A percentile compares a stretch with the other conserved stretches of the same genome.
Evolutionary conservation across 2,888 invertebrate species (phyloP).

Genomic region (Sturmia bella): DNA sequence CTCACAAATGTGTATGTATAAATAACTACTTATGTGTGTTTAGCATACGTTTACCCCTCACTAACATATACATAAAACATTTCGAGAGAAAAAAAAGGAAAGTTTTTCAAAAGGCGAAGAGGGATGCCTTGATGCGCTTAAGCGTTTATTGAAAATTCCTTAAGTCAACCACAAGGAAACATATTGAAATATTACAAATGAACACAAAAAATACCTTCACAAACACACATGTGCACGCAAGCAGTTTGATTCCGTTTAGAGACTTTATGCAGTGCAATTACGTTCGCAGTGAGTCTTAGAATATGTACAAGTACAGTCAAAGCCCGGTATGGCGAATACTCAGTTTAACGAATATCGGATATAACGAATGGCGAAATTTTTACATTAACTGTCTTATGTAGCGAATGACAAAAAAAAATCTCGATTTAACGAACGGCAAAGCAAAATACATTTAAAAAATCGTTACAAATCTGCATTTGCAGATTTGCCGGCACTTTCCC

Average conservation of each 20-base stretch:
- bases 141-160: slow-evolving; percentile 69
- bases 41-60: slow-evolving; percentile 1
- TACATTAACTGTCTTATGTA: too few species aligned
- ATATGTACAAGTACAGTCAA: too few species aligned
- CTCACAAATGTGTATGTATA: too few species aligned
- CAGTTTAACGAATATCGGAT: too few species aligned
- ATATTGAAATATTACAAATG: slow-evolving; percentile 55
- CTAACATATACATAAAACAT: background rate
- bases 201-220: slow-evolving; percentile 14
- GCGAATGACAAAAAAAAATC: too few species aligned
- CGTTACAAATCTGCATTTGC: too few species aligned
- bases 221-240: background rate
- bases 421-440: too few species aligned
- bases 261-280: background rate
- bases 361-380: too few species aligned
- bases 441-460: too few species aligned
- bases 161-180: slow-evolving; percentile 64
- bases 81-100: background rate
- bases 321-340: too few species aligned
- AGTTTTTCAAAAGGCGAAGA: background rate
- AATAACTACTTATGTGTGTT: background rate
- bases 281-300: background rate
- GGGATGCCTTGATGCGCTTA: slow-evolving; percentile 49
- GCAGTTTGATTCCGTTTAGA: background rate
- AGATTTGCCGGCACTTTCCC: too few species aligned